A percentile compares a stretch with the other conserved stretches of the same genome.
Evolutionary conservation across 2,888 invertebrate genomes (phyloP).

Genomic region (Xylocampa areola): DNA sequence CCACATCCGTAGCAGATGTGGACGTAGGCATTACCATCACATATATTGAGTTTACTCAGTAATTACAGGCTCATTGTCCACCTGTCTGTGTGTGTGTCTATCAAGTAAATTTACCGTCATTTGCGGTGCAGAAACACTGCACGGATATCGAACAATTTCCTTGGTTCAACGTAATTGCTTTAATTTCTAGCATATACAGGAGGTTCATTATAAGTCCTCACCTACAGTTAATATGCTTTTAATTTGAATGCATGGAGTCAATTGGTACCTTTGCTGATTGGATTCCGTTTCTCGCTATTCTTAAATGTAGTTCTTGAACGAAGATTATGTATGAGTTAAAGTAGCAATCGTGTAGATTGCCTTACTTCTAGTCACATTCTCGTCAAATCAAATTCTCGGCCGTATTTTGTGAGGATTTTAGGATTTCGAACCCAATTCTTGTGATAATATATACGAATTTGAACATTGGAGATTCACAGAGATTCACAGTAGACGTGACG

Average conservation of each 20-base stretch:
- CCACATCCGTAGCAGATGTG: conserved; percentile 53
- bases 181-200: conserved; percentile 59
- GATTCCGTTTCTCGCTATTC: conserved; percentile 37
- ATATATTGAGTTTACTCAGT: conserved; percentile 28
- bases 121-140: conserved; percentile 52
- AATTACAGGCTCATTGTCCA: conserved; percentile 59
- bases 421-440: conserved; percentile 16
- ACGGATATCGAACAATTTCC: conserved; percentile 80
- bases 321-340: conserved; percentile 22
- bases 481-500: conserved; percentile 13
- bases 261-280: conserved; percentile 39
- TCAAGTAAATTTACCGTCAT: conserved; percentile 60
- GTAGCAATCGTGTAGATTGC: conserved; percentile 28
- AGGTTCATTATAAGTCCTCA: conserved; percentile 32
- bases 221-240: conserved; percentile 21
- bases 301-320: conserved; percentile 12
- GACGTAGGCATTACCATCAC: conserved; percentile 31
- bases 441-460: conserved; percentile 33
- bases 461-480: conserved; percentile 29
- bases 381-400: conserved; percentile 3
- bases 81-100: conserved; percentile 40
- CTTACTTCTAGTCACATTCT: conserved; percentile 12
- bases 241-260: conserved; percentile 31
- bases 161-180: conserved; percentile 68
- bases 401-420: conserved; percentile 5